Conservation (phyloP, 2,888 invertebrate species). For the Cerastoderma edule region DNA sequence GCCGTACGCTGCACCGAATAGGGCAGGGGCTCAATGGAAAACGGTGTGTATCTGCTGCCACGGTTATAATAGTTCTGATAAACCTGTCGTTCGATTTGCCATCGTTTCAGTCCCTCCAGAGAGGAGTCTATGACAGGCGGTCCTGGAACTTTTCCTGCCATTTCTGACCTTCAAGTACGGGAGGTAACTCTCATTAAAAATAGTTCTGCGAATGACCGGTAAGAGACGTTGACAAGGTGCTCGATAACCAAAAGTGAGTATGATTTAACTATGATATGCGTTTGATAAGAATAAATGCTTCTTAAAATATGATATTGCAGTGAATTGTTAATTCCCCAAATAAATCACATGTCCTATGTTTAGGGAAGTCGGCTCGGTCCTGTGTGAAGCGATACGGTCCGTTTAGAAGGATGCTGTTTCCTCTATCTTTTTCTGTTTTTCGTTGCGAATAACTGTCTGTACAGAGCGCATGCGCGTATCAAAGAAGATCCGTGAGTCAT, state of each 20-base stretch:
- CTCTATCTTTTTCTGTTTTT: no score
- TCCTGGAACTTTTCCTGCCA: constrained; percentile 45
- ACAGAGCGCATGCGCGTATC: constrained; percentile 42
- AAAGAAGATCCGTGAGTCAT: constrained; percentile 45
- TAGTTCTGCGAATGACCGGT: constrained; percentile 2
- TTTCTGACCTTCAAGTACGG: constrained; percentile 57
- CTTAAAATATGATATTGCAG: no score
- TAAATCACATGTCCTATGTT: no score
- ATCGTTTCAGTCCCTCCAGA: constrained; percentile 66
- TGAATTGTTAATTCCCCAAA: no score
- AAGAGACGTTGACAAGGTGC: no score
- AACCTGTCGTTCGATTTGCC: constrained; percentile 66
- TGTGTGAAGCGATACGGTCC: no score
- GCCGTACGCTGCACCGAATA: constrained; percentile 74
- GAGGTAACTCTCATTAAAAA: constrained; percentile 1
- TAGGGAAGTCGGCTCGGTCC: no score
- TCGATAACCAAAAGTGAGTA: no score
- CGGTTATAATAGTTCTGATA: constrained; percentile 54
- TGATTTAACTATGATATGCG: no score
- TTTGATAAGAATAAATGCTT: no score
- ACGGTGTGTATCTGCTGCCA: constrained; percentile 79
- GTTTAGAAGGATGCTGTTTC: no score
- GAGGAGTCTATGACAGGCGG: constrained; percentile 34
- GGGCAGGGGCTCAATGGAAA: constrained; percentile 79
- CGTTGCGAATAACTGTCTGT: no score